phyloP scores from a whole-genome alignment of 2,888 invertebrate species.

The Epsilonema sp. region DNA sequence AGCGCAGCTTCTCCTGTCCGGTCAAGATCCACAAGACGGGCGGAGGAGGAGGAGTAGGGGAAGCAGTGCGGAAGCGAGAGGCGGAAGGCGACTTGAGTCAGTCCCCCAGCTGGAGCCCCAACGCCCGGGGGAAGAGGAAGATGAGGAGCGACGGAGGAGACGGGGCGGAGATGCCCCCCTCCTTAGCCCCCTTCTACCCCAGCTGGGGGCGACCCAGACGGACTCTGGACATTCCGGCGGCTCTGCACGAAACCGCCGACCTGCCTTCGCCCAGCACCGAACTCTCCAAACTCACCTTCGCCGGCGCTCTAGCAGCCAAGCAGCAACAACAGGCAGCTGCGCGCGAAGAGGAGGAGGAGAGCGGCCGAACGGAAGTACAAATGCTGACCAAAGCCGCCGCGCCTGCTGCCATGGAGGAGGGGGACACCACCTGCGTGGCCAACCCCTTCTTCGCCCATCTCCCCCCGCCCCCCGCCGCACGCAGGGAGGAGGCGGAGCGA shows the following conservation, averaged over 20 bases:
- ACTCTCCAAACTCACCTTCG: conserved; percentile 15
- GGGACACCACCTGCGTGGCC: not conserved
- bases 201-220: not conserved
- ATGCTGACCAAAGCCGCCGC: not conserved
- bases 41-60: not conserved
- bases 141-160: conserved; percentile 12
- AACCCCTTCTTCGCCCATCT: conserved; percentile 9
- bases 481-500: no score
- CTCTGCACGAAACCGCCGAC: conserved; percentile 12
- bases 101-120: conserved; percentile 7
- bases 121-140: conserved; percentile 19
- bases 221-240: conserved; percentile 6
- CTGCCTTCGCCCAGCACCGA: conserved; percentile 26
- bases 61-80: not conserved
- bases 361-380: not conserved
- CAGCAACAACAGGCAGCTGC: not conserved
- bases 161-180: conserved; percentile 2
- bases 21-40: conserved; percentile 1
- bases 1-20: not conserved
- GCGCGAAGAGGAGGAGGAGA: not conserved
- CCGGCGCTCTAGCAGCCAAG: not conserved
- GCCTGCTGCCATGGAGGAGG: not conserved
- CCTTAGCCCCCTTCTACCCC: not conserved
- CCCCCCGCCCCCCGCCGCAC: not conserved
- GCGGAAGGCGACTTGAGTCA: not conserved